Conservation (phyloP, 2,888 invertebrate genomes). For the Cantharis lateralis region DNA sequence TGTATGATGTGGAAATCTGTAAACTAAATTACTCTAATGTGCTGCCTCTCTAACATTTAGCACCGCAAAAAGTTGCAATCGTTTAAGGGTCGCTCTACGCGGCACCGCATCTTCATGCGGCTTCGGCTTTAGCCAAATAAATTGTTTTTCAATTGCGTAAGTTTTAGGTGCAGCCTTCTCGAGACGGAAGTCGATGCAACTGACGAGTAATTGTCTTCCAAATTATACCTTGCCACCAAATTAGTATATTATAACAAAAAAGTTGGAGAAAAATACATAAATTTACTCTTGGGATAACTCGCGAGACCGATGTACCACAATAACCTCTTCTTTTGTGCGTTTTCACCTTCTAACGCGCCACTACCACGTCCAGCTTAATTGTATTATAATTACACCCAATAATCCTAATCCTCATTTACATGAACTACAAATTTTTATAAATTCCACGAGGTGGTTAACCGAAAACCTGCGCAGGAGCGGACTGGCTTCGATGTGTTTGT, state of each 20-base stretch:
- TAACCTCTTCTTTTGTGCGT: slow-evolving; percentile 1
- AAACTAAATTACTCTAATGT: background rate
- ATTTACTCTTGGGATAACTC: background rate
- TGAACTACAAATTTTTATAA: background rate
- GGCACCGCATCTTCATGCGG: background rate
- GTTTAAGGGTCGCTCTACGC: background rate
- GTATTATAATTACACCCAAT: background rate
- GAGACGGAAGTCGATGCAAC: background rate
- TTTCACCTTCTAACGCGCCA: background rate
- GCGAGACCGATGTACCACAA: slow-evolving; percentile 1
- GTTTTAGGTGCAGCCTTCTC: background rate
- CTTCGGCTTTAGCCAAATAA: no score
- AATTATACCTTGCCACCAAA: background rate
- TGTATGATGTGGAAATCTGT: slow-evolving; percentile 4
- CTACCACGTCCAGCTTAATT: background rate
- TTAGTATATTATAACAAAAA: background rate
- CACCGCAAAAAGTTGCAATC: background rate
- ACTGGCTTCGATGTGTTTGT: no score
- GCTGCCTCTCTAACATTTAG: background rate
- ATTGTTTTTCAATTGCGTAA: background rate
- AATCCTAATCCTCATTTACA: background rate
- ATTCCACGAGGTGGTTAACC: background rate
- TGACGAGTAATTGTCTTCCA: background rate
- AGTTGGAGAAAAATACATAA: background rate
- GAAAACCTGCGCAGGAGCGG: background rate